A percentile compares a stretch with the other conserved stretches of the same genome.
These are phyloP conservation scores for Exaiptasia diaphana DNA, from an alignment of 64 coral and sea anemone genomes.

Conservation along the genomic window DNA sequence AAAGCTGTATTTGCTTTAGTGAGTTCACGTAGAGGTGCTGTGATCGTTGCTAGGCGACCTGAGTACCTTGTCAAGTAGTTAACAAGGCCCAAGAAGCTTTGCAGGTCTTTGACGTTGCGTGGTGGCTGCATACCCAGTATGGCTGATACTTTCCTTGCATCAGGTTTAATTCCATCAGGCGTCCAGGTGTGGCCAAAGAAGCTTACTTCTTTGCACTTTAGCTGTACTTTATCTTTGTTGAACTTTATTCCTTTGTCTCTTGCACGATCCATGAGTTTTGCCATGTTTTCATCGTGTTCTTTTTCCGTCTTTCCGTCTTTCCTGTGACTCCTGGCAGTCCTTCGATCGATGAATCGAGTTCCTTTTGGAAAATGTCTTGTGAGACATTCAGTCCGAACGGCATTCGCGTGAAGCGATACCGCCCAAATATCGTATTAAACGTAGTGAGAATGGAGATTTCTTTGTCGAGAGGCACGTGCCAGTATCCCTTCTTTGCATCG, in stretches of 20 bases:
- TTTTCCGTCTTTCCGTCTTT: conserved; percentile 3
- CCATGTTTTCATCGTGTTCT: conserved; percentile 17
- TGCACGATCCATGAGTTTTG: background rate
- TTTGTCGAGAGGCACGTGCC: conserved; percentile 50
- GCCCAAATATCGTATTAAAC: conserved; percentile 1
- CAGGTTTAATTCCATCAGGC: background rate
- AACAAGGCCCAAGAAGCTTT: conserved; percentile 38
- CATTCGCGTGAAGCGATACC: conserved; percentile 19
- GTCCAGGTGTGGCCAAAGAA: conserved; percentile 19
- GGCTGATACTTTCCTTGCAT: background rate
- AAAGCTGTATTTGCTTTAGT: background rate
- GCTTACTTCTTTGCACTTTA: conserved; percentile 7
- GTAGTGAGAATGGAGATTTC: conserved; percentile 29
- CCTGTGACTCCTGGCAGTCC: conserved; percentile 21
- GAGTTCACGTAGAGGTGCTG: background rate
- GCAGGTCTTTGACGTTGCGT: conserved; percentile 4
- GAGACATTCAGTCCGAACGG: conserved; percentile 45
- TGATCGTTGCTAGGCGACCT: background rate
- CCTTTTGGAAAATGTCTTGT: conserved; percentile 41
- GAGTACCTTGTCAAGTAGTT: conserved; percentile 27
- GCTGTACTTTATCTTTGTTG: conserved; percentile 26
- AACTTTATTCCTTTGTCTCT: conserved; percentile 30
- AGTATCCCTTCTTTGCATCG: conserved; percentile 50
- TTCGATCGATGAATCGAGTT: conserved; percentile 22
- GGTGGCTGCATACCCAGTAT: conserved; percentile 30